Evolutionary conservation across 2,113 vertebrate genomes (phyloP), one percentile per base, ranked within the genome.

Genomic region (Camelus dromedarius): DNA sequence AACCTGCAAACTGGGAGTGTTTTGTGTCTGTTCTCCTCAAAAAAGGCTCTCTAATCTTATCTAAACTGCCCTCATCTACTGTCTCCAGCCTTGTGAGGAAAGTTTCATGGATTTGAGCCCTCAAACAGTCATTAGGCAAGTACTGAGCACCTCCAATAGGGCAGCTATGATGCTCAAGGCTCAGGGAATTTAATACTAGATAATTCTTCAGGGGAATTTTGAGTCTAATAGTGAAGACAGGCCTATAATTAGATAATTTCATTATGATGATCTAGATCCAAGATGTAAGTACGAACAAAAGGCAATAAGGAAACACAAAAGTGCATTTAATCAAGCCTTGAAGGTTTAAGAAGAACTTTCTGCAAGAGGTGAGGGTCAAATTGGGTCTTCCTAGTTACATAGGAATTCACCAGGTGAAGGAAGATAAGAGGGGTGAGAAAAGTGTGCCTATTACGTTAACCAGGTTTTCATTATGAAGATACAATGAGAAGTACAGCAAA

Each of bases 11-110:
- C 79, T 91, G 30, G 16, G 79, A 95, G 85, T 93, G 50, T 88
- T 95, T 93, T 95, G 70, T 82, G 46, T 30, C 66, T 96, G 52
- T 56, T 97, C 64, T 77, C 77, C 62, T 97, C 89, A 54, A 56
- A 96, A 91, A 85, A 30, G n/a, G 50, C 67, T 93, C 64, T 96
- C n/a, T 80, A 32, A 91, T 84, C 64, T 97, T 91, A 56, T 56
- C 85, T 91, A 58, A 96, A 80, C 46, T 89, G 69, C 56, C 50
- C 52, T 93, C 54, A 48, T 67, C 56, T 73, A 35, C n/a, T 64
- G 58, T 95, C 62, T 77, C 81, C 56, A 86, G 26, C 28, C 48
- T 76, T 79, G 69, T 69, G 26, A 69, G 52, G 66, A 95, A 91
- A 97, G 12, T 7, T 3, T 35, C 35, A 85, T n/a, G 64, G 82